Percentiles rank a stretch among this genome's conserved stretches.
Evolutionary conservation across 2,888 invertebrate genomes (phyloP).

Genomic region (Exocentrus adspersus): DNA sequence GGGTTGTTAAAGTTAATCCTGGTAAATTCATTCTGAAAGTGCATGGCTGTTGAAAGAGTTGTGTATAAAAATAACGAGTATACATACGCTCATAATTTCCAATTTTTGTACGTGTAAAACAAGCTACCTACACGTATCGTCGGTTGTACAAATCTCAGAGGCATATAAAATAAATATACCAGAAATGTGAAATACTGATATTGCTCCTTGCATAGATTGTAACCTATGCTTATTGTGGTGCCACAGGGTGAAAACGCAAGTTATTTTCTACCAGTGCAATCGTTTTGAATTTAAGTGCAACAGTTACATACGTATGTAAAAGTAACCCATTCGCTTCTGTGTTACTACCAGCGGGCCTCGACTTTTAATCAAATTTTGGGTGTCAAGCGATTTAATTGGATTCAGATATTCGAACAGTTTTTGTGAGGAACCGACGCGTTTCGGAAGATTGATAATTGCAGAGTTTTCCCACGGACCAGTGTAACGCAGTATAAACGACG

Average conservation of each 20-base stretch:
- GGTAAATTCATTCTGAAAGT: no score
- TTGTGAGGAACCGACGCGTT: neutral
- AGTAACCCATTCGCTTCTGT: no score
- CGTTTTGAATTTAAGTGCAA: no score
- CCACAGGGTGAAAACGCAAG: neutral
- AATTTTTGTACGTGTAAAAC: neutral
- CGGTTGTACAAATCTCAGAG: neutral
- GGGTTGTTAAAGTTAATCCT: no score
- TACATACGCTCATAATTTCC: neutral
- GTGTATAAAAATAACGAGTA: neutral
- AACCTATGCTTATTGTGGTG: neutral
- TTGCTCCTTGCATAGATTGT: neutral
- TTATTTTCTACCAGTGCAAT: no score
- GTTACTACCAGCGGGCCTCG: neutral
- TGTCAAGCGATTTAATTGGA: neutral
- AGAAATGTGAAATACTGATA: neutral
- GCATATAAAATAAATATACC: neutral
- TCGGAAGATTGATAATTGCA: constrained; percentile 14
- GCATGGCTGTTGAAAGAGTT: no score
- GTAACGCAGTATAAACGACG: constrained; percentile 2
- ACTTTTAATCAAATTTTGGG: constrained; percentile 2
- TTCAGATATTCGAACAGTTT: constrained; percentile 4
- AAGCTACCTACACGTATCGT: neutral
- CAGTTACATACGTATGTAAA: no score
- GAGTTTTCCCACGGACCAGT: neutral